These are phyloP conservation scores for Agrilus mali DNA, from an alignment of 2,888 invertebrate species.

Conservation along the genomic window DNA sequence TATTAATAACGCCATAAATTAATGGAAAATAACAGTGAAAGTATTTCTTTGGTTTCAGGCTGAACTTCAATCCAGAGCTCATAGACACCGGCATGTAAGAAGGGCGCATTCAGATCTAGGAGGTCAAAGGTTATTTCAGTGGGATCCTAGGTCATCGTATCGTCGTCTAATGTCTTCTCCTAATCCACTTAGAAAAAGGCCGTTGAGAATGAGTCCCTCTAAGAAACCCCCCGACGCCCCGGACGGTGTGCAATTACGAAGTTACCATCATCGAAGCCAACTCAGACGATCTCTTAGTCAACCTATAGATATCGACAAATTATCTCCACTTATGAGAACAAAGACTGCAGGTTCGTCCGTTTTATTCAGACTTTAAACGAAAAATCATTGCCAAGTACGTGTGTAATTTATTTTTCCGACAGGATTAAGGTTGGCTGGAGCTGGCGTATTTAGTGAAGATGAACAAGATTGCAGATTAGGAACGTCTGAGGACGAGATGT, in stretches of 20 bases:
- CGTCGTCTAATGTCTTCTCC: slow-evolving; percentile 38
- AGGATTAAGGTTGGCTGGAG: slow-evolving; percentile 35
- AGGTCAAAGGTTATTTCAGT: slow-evolving; percentile 41
- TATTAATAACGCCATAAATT: no score
- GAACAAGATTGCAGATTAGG: slow-evolving; percentile 38
- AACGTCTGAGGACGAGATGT: slow-evolving; percentile 43
- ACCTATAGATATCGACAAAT: slow-evolving; percentile 48
- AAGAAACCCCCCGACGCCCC: slow-evolving; percentile 32
- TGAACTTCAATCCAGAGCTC: slow-evolving; percentile 38
- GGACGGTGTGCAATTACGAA: slow-evolving; percentile 20
- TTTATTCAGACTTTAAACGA: neutral
- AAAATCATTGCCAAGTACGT: neutral
- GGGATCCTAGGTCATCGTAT: slow-evolving; percentile 37
- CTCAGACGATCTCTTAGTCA: slow-evolving; percentile 52
- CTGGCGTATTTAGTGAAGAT: slow-evolving; percentile 40
- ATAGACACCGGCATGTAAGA: slow-evolving; percentile 37
- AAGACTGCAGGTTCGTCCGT: slow-evolving; percentile 35
- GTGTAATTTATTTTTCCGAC: neutral
- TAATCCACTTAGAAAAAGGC: slow-evolving; percentile 33
- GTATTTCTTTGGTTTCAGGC: slow-evolving; percentile 31
- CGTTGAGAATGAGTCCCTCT: slow-evolving; percentile 31
- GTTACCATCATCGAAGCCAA: slow-evolving; percentile 21
- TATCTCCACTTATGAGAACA: slow-evolving; percentile 42
- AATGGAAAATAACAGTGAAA: neutral
- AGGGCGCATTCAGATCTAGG: slow-evolving; percentile 45